Evolutionary conservation across 2,797 vertebrate genomes (phyloP), one percentile per base, ranked within the genome.

Genomic region (Menidia menidia): DNA sequence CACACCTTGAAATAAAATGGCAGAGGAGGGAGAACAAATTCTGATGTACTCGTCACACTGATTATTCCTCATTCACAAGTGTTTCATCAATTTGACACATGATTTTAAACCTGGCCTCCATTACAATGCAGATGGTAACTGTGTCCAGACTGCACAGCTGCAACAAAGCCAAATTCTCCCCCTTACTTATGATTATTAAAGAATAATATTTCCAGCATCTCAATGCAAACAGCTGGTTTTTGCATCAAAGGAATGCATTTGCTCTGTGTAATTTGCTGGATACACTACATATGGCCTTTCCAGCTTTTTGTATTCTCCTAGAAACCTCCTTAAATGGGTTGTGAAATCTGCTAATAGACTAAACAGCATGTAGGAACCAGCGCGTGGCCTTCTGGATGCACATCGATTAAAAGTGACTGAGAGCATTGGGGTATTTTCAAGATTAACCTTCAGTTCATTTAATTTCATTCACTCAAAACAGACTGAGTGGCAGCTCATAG

Each of bases 51-150:
- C 4, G 76, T 83, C 87, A 79, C 79, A 63, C 78, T 78, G 81
- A 85, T 87, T 90, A 87, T 71, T 84, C 64, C 78, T 76, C 71
- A 81, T 83, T 77, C 81, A 73, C 66, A 71, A 82, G 62, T 87
- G 77, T 85, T 88, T 85, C 78, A 87, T 87, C 73, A 82, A 78
- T 87, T 84, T 89, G 82, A 88, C 71, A 82, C 68, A 39, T 75
- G 65, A 60, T 83, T 84, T 71, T 41, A 81, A 83, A 75, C 64
- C 47, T 33, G 64, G 56, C 73, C 63, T 78, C 66, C 48, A 53
- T 77, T 81, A 68, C 54, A 73, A 68, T 44, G 31, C 73, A 71
- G 68, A 73, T 64, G 74, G 61, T 75, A 63, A 65, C 56, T 61
- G 70, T 75, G 83, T 81, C 60, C 33, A 25, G 44, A 60, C 63